phyloP scores from a whole-genome alignment of 2,797 vertebrate species.

The Balearica regulorum region DNA sequence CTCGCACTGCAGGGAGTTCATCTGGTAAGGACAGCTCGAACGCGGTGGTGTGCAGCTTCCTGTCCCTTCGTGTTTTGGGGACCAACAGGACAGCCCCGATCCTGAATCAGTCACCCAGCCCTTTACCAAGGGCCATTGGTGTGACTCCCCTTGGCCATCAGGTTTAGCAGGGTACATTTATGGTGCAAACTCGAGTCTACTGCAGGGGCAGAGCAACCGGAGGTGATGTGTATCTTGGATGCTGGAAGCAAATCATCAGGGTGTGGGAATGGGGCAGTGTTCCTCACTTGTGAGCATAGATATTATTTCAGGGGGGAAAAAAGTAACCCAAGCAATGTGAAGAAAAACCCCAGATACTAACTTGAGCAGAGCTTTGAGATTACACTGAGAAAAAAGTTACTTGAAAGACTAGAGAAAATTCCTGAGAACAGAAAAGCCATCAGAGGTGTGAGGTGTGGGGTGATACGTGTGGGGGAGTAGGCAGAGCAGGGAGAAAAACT shows the following conservation, averaged over 20 bases:
- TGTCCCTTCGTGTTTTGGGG: accelerated
- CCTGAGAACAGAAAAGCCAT: not conserved
- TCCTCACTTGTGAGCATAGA: not conserved
- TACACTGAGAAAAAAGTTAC: not conserved
- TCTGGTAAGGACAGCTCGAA: constrained; percentile 82
- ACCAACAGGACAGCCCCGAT: accelerated
- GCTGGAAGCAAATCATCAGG: not conserved
- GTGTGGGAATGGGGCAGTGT: not conserved
- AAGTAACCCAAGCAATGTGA: not conserved
- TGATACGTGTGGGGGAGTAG: not conserved
- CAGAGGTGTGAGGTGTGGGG: not conserved
- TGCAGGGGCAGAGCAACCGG: not conserved
- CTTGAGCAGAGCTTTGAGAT: not conserved
- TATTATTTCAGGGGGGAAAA: not conserved
- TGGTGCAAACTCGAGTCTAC: not conserved
- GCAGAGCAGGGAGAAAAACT: not conserved
- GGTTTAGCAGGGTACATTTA: not conserved
- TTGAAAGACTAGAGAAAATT: not conserved
- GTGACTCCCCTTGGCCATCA: not conserved
- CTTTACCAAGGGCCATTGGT: accelerated
- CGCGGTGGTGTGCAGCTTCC: not conserved
- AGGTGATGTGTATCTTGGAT: not conserved
- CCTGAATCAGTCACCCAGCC: not conserved
- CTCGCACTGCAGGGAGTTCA: constrained; percentile 96
- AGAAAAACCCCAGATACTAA: not conserved